Evolutionary conservation across 2,797 vertebrate genomes (phyloP).

Genomic region (Sphenodon punctatus): DNA sequence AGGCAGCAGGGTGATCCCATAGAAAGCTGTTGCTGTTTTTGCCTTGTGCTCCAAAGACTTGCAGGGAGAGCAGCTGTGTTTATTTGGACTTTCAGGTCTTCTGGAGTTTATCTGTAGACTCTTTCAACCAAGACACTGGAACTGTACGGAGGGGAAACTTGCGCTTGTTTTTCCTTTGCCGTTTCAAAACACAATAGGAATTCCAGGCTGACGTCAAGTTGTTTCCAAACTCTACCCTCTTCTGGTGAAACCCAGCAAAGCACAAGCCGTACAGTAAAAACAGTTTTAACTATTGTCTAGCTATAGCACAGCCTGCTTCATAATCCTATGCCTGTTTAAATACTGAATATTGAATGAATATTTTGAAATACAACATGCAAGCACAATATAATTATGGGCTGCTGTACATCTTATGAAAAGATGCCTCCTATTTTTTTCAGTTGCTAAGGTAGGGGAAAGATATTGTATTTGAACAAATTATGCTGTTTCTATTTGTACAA

Average conservation of each 20-base stretch:
- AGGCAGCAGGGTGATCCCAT: conserved; percentile 32
- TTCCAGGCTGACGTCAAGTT: conserved; percentile 68
- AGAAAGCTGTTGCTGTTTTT: conserved; percentile 21
- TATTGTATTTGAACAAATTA: neutral
- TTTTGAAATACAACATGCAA: too few relatives aligned
- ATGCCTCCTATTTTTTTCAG: neutral
- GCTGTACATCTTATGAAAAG: neutral
- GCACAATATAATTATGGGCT: neutral
- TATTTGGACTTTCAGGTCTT: conserved; percentile 47
- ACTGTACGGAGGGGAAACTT: conserved; percentile 71
- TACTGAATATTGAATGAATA: too few relatives aligned
- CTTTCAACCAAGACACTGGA: conserved; percentile 29
- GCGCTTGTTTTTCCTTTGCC: conserved; percentile 65
- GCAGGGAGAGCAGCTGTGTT: conserved; percentile 46
- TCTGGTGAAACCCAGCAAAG: conserved; percentile 74
- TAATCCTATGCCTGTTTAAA: neutral
- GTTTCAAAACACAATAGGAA: conserved; percentile 74
- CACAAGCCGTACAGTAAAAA: conserved; percentile 28
- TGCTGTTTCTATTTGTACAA: neutral
- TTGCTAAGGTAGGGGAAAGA: neutral
- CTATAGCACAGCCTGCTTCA: neutral
- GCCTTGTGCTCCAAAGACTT: conserved; percentile 26
- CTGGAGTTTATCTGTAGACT: conserved; percentile 41
- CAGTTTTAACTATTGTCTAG: neutral
- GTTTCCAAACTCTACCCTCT: conserved; percentile 77